Evolutionary conservation across 37 sponge, comb jelly and placozoan genomes (phyloP), one percentile per base, ranked within the genome.

Genomic region (Agelas oroides): DNA sequence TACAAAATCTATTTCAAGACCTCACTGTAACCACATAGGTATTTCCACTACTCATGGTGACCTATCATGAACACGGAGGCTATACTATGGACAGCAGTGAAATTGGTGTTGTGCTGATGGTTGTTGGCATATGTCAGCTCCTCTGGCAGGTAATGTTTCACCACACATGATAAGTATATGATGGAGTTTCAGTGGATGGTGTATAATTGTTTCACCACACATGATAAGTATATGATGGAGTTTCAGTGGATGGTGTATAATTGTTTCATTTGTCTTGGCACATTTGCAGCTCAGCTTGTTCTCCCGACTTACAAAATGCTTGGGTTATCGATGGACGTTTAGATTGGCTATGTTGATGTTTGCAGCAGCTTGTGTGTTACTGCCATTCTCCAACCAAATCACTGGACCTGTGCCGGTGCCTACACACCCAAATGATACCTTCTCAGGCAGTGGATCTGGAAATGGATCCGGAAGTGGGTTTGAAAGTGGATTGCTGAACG

Each of bases 11-110:
- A 46, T 8, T 46, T 8, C 8, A 46, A 46, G 6, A 46, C 8
- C 46, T 46, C 46, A 12, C 3, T 46, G 3, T 3, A 3, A 46
- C 46, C 8, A 8, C 8, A 12, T 57, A 93, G 93, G 25, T 89
- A 12, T 59, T 86, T 39, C 95, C 95, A 14, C 69, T 95, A 31
- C 52, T 95, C 28, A 77, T 95, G 87, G 95, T 95, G 53, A 89
- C 81, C 17, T 46, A 81, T 38, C 70, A 95, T 59, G 76, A 65
- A 21, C 69, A 86, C 65, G 95, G 95, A 1, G 95, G 95, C 19
- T 95, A 89, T 54, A 19, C 69, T 17, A 77, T 95, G 87, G 92
- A 91, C 53, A 87, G 73, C 69, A 89, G 71, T 83, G 95, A 91
- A 55, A 82, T 95, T 28, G 89, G 89, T 38, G 67, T 91, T 0